Evolutionary conservation across 2,113 vertebrate genomes (phyloP).

Genomic region (Pomatorhinus ruficollis): DNA sequence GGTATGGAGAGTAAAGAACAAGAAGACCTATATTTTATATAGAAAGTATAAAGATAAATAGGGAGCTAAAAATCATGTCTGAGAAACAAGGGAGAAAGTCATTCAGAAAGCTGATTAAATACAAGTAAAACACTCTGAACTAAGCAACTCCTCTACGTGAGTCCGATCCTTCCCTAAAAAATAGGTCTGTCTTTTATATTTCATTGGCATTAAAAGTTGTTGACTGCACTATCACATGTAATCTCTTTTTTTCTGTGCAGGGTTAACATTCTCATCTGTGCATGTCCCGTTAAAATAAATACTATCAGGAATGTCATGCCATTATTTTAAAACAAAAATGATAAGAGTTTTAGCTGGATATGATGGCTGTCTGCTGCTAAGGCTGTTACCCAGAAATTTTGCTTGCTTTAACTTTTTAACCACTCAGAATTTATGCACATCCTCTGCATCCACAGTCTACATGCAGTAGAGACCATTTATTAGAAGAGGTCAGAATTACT

Average conservation of each 20-base stretch:
- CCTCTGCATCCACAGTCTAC: background rate
- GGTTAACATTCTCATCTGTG: background rate
- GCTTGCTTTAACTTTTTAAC: slow-evolving; percentile 9
- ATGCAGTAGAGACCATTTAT: background rate
- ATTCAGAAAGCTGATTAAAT: background rate
- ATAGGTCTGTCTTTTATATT: background rate
- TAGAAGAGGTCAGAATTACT: slow-evolving; percentile 3
- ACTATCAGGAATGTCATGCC: background rate
- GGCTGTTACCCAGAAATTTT: background rate
- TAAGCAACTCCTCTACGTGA: background rate
- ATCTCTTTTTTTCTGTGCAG: background rate
- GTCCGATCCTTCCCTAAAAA: background rate
- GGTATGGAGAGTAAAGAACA: background rate
- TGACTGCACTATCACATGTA: background rate
- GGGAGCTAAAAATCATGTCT: background rate
- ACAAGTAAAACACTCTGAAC: background rate
- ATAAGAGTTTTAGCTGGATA: background rate
- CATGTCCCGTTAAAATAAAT: slow-evolving; percentile 4
- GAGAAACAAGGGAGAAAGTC: background rate
- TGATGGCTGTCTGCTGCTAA: background rate
- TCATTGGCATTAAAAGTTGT: background rate
- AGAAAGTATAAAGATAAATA: background rate
- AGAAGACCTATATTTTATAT: background rate
- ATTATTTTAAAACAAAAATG: slow-evolving; percentile 15
- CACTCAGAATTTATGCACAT: background rate